These are phyloP conservation scores for Malachius bipustulatus DNA, from an alignment of 2,888 invertebrate species.

Conservation along the genomic window DNA sequence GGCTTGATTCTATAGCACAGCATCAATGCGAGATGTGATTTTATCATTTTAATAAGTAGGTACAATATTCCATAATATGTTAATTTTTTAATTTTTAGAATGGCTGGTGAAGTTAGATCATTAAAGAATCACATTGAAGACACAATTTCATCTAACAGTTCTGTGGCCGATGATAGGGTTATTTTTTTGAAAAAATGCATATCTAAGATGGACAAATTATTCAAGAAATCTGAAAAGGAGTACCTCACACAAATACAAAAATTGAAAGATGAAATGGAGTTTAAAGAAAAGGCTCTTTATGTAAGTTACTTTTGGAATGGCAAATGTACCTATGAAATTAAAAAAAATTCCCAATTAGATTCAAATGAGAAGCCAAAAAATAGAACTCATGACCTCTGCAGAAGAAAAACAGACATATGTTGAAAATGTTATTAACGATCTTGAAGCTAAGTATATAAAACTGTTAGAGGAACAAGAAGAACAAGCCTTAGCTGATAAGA, in stretches of 20 bases:
- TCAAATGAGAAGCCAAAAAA: slow-evolving; percentile 25
- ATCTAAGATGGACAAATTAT: slow-evolving; percentile 29
- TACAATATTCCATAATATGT: no score
- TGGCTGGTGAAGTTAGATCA: slow-evolving; percentile 22
- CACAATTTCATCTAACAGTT: background rate
- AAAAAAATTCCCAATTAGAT: no score
- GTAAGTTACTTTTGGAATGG: no score
- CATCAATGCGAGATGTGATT: slow-evolving; percentile 18
- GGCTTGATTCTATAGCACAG: slow-evolving; percentile 24
- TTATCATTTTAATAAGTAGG: no score
- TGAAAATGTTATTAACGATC: slow-evolving; percentile 23
- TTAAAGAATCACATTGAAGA: slow-evolving; percentile 21
- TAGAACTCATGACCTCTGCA: slow-evolving; percentile 24
- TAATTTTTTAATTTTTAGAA: no score
- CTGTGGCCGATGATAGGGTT: slow-evolving; percentile 19
- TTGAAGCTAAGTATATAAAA: slow-evolving; percentile 28
- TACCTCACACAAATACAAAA: slow-evolving; percentile 25
- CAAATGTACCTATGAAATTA: no score
- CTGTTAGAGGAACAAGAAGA: slow-evolving; percentile 24
- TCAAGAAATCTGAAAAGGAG: slow-evolving; percentile 26
- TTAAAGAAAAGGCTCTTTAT: slow-evolving; percentile 25
- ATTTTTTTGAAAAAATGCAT: slow-evolving; percentile 25
- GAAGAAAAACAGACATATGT: slow-evolving; percentile 25
- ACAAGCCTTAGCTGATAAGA: slow-evolving; percentile 20
- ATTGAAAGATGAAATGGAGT: slow-evolving; percentile 24